These are phyloP conservation scores for Sarcophaga carnaria DNA, from an alignment of 2,888 invertebrate genomes.

Conservation along the genomic window DNA sequence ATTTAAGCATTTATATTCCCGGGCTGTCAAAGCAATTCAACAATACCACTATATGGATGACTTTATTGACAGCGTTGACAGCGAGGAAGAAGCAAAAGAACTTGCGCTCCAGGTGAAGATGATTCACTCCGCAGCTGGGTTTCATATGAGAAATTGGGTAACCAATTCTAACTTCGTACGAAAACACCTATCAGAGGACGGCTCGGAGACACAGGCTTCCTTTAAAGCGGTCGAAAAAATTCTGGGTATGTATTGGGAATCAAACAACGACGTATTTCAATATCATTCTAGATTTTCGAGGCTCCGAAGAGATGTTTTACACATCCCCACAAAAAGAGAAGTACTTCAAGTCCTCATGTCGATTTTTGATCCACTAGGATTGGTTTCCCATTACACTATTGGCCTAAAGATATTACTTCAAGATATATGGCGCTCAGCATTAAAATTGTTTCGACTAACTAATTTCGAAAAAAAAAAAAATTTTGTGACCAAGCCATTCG, in stretches of 20 bases:
- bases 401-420: no score
- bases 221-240: no score
- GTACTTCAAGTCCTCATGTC: conserved; percentile 15
- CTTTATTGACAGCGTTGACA: not conserved
- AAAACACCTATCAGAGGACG: conserved; percentile 32
- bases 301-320: conserved; percentile 24
- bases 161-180: conserved; percentile 32
- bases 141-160: not conserved
- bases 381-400: no score
- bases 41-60: no score
- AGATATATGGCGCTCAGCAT: conserved; percentile 3
- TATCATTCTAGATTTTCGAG: conserved; percentile 44
- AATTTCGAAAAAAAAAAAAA: no score
- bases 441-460: no score
- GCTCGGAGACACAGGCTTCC: no score
- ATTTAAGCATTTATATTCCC: no score
- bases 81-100: conserved; percentile 32
- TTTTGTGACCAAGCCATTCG: no score
- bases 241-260: conserved; percentile 18
- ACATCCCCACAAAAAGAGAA: conserved; percentile 24
- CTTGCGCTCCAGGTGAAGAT: conserved; percentile 36
- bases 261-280: conserved; percentile 32
- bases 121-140: conserved; percentile 35
- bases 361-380: not conserved
- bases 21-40: no score